Base-by-base conservation (phyloP, 2,113 vertebrate species). In the Rhinolophus sinicus region DNA sequence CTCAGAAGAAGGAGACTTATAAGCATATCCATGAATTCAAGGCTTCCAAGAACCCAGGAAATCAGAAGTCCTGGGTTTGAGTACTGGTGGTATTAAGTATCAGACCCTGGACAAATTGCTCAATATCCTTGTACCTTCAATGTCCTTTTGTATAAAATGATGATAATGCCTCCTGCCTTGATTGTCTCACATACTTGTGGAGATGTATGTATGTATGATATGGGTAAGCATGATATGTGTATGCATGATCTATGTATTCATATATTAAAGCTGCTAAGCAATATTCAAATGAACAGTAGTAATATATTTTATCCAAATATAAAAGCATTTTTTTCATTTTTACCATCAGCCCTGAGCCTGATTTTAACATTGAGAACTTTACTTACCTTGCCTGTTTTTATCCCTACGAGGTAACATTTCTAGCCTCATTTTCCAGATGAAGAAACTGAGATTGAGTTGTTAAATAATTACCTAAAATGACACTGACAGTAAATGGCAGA, bases 391-490 rank as follows among this genome's bases (percentile, higher is more conserved):
- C 13, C 0, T 85, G 5, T 67, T 58, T 38, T 89, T 54, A 77
- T 70, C 8, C 13, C 26, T 77, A 6, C 33, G 30, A 58, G 3
- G 11, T 47, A 70, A 9, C 1, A n/a, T 13, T 52, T 4, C n/a
- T 84, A 24, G n/a, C 88, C 30, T 64, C 6, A 9, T 88, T 95
- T 94, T 90, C 8, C 33, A 93, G 18, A 78, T 44, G 50, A 81
- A 80, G 30, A 69, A 96, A 73, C 1, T 88, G n/a, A 85, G 56
- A 58, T 90, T 80, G 33, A 96, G 14, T 60, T 38, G 10, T 73
- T 81, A 91, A 88, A 54, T 85, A 83, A 94, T 82, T 77, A 22
- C 40, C 56, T 60, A 83, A 85, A 89, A 89, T 88, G 81, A 28
- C 65, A 95, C 8, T 84, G 28, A 22, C 28, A 30, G 4, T 81